Base-by-base conservation (phyloP, 2,888 invertebrate genomes). In the Dolichopus griseipennis region DNA sequence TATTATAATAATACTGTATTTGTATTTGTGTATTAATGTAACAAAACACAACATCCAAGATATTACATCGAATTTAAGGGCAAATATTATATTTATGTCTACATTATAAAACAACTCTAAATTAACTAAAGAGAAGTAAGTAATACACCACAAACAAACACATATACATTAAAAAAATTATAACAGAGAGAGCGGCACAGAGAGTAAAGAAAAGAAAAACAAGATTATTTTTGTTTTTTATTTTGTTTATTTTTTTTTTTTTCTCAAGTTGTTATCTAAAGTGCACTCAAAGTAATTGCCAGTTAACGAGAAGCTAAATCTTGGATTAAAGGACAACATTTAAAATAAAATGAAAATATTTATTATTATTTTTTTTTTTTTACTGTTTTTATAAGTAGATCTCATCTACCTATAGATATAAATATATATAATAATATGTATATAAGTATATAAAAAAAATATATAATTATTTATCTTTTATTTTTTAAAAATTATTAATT, bases 241-340 rank as follows among this genome's bases (percentile, higher is more conserved):
- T 43, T 15, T 43, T 43, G 15, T n/a, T 43, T 52, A 18, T n/a
- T 52, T 52, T 52, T 52, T 18, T 43, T 9, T 52, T 52, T 18
- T 52, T 9, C 52, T 52, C 52, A 37, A 10, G 18, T 52, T 52
- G 52, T 52, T 52, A 52, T 52, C 52, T 52, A 52, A 62, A 63
- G 43, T 65, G 65, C 67, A 69, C 69, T 69, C 66, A 67, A 69
- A 69, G 65, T 69, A 69, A 69, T 69, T 69, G 67, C 67, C 67
- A 69, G 67, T 65, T 69, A 69, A 69, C 67, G 67, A 69, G 69
- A 69, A 67, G 37, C 41, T 65, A 69, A 67, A 67, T 63, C 43
- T 64, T 22, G 43, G 67, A 65, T 65, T 67, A 22, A 63, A 15
- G 27, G 27, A 63, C 63, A 63, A 52, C 15, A 6, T 52, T 52